A percentile compares a stretch with the other conserved stretches of the same genome.
phyloP scores from a whole-genome alignment of 1,140 invertebrate genomes.

The Chrysoperla carnea region DNA sequence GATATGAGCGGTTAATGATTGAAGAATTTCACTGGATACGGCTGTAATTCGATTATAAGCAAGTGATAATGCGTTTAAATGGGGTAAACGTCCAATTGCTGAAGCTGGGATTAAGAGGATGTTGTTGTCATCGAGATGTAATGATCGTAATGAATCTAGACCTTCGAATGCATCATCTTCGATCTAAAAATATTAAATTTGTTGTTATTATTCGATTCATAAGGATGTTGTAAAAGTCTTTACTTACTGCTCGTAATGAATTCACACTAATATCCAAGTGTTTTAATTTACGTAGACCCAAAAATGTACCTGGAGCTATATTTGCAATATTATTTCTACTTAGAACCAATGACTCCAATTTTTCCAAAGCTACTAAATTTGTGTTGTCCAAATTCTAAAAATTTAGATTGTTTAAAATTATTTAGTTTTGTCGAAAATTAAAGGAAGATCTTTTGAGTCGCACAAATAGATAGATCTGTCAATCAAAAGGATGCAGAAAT shows the following conservation, averaged over 20 bases:
- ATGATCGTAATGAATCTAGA: constrained; percentile 50
- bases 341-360: constrained; percentile 59
- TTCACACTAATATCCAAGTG: constrained; percentile 72
- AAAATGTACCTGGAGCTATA: constrained; percentile 61
- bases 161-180: constrained; percentile 75
- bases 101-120: constrained; percentile 66
- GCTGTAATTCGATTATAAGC: constrained; percentile 79
- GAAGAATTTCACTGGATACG: constrained; percentile 57
- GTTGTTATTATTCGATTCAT: not conserved
- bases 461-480: not conserved
- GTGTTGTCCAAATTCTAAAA: constrained; percentile 47
- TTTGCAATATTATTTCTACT: constrained; percentile 69
- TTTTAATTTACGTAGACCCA: constrained; percentile 44
- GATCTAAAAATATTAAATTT: constrained; percentile 35
- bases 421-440: not conserved
- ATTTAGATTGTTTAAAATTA: constrained; percentile 7
- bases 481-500: no score
- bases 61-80: constrained; percentile 53
- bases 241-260: constrained; percentile 60
- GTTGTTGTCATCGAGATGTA: constrained; percentile 77
- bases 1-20: constrained; percentile 38
- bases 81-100: constrained; percentile 52
- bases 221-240: not conserved
- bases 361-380: constrained; percentile 40
- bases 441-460: not conserved